Evolutionary conservation across 1,140 invertebrate species (phyloP).

Genomic region (Heliconius nattereri): DNA sequence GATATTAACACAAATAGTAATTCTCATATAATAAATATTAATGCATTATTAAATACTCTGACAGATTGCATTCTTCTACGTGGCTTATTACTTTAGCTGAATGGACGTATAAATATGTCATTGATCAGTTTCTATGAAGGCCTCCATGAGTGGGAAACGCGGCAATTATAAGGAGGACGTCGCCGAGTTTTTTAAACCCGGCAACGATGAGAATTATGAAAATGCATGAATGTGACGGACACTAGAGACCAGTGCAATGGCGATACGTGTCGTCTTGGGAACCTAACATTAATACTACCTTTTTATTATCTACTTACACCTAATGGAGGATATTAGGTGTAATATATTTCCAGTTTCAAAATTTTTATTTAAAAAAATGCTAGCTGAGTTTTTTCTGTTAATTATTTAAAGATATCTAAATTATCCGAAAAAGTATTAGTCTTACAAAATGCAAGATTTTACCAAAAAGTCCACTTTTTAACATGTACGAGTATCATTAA

Average conservation of each 20-base stretch:
- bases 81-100: conserved; percentile 35
- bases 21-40: background rate
- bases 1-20: background rate
- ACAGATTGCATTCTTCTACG: background rate
- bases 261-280: conserved; percentile 48
- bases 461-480: too few relatives aligned
- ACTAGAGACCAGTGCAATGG: background rate
- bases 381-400: too few relatives aligned
- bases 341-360: too few relatives aligned
- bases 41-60: conserved; percentile 20
- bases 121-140: conserved; percentile 34
- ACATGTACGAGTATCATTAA: too few relatives aligned
- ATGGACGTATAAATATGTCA: conserved; percentile 51
- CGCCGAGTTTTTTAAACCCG: conserved; percentile 38
- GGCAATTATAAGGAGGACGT: conserved; percentile 37
- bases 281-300: conserved; percentile 3
- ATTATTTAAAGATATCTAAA: too few relatives aligned
- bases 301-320: background rate
- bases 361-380: too few relatives aligned
- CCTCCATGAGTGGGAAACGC: conserved; percentile 35
- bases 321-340: too few relatives aligned
- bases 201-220: conserved; percentile 44
- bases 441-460: too few relatives aligned
- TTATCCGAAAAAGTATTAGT: too few relatives aligned
- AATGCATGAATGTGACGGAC: conserved; percentile 48